Evolutionary conservation across 2,888 invertebrate species (phyloP).

Genomic region (Tenodera sinensis): DNA sequence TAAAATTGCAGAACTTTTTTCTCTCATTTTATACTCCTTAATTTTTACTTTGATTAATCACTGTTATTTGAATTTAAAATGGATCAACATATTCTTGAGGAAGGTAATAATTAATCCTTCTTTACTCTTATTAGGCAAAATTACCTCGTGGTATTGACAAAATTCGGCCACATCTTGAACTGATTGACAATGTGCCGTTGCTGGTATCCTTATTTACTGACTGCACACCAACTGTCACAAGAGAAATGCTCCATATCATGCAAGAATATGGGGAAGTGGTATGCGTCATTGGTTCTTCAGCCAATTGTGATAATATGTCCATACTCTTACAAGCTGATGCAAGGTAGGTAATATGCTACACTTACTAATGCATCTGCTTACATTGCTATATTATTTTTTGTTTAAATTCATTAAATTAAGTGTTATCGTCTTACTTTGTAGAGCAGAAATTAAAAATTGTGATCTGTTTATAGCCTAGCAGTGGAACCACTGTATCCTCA

Average conservation of each 20-base stretch:
- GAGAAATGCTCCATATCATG: constrained; percentile 93
- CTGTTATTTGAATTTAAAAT: too few species aligned
- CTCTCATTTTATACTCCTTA: too few species aligned
- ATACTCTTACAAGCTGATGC: constrained; percentile 94
- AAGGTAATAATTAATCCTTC: too few species aligned
- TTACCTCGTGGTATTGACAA: constrained; percentile 94
- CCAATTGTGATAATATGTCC: constrained; percentile 84
- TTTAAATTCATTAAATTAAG: background rate
- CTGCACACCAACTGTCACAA: constrained; percentile 87
- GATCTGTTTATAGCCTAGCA: constrained; percentile 65
- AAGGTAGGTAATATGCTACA: constrained; percentile 50
- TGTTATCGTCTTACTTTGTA: background rate
- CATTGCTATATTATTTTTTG: constrained; percentile 10
- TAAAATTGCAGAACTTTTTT: too few species aligned
- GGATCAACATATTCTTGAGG: too few species aligned
- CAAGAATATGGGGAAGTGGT: constrained; percentile 71
- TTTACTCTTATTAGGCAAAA: constrained; percentile 63
- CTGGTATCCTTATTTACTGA: constrained; percentile 97
- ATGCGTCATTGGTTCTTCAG: constrained; percentile 88
- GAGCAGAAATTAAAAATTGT: too few species aligned
- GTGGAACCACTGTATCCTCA: constrained; percentile 92
- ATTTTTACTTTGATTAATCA: too few species aligned
- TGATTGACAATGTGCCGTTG: constrained; percentile 95
- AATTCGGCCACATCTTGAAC: constrained; percentile 90
- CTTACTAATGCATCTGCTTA: constrained; percentile 21